Conservation (phyloP, 1,140 invertebrate genomes). For the Pristionchus pacificus region DNA sequence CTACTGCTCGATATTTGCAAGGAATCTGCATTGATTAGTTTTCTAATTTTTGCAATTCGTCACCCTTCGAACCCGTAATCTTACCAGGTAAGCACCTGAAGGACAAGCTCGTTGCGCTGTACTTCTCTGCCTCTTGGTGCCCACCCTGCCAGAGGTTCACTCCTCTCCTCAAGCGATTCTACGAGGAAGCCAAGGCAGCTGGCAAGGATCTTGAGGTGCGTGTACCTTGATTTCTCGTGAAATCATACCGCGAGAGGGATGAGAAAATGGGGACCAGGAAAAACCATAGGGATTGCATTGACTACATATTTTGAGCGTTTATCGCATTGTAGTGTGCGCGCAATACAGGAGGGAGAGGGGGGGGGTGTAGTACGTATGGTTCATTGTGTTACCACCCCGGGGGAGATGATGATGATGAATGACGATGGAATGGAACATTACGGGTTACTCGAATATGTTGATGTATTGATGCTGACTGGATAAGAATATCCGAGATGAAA, state of each 20-base stretch:
- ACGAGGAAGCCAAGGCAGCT: conserved; percentile 47
- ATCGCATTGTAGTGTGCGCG: conserved; percentile 2
- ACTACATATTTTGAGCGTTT: conserved; percentile 9
- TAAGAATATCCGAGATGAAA: no score
- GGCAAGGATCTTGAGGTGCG: conserved; percentile 51
- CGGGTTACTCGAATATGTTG: no score
- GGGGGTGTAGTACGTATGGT: not conserved
- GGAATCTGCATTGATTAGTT: no score
- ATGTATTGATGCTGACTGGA: no score
- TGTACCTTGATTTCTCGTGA: conserved; percentile 23
- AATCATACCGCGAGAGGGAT: conserved; percentile 16
- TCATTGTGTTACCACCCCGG: no score
- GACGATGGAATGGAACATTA: no score
- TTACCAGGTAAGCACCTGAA: no score
- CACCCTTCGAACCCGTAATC: no score
- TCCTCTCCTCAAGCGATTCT: conserved; percentile 52
- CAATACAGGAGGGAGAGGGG: not conserved
- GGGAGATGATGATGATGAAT: no score
- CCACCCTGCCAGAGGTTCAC: conserved; percentile 53
- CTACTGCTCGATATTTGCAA: no score
- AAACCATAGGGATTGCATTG: conserved; percentile 19
- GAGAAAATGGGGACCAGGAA: conserved; percentile 11
- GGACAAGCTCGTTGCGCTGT: conserved; percentile 51
- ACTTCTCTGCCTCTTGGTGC: conserved; percentile 56
- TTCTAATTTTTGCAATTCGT: no score